Conservation (phyloP, 2,113 vertebrate species). For the Ceyx cyanopectus region DNA sequence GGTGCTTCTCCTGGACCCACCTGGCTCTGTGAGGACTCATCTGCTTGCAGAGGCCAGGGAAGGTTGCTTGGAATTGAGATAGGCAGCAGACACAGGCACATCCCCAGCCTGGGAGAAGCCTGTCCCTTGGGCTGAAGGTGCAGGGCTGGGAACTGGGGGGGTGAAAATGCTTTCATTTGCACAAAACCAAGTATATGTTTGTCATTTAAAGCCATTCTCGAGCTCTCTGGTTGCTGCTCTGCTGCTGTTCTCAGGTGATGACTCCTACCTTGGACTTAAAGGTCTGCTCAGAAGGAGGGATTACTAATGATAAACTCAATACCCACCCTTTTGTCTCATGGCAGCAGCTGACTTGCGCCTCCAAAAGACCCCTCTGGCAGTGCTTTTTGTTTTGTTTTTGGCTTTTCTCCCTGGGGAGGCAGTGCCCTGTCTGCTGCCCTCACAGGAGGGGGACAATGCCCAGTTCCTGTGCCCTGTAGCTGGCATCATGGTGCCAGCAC, state of each 20-base stretch:
- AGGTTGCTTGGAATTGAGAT: not conserved
- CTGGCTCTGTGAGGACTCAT: not conserved
- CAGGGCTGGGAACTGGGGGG: not conserved
- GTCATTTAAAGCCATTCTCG: not conserved
- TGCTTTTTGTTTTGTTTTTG: not conserved
- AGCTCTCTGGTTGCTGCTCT: not conserved
- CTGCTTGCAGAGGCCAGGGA: not conserved
- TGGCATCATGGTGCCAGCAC: not conserved
- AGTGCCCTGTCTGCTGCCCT: not conserved
- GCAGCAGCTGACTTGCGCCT: not conserved
- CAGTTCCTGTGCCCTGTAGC: fast-evolving
- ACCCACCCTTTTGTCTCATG: not conserved
- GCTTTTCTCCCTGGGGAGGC: not conserved
- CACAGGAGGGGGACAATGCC: not conserved
- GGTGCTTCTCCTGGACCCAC: not conserved
- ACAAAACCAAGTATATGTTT: not conserved
- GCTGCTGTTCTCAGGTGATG: not conserved
- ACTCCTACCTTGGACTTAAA: not conserved
- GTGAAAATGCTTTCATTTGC: not conserved
- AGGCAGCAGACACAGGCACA: not conserved
- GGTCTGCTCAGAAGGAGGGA: not conserved
- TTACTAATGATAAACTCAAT: not conserved
- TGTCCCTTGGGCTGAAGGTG: not conserved
- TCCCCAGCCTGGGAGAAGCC: not conserved
- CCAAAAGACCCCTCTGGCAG: not conserved